Evolutionary conservation across 2,113 vertebrate species (phyloP), one percentile per base, ranked within the genome.

Genomic region (Elachura formosa): DNA sequence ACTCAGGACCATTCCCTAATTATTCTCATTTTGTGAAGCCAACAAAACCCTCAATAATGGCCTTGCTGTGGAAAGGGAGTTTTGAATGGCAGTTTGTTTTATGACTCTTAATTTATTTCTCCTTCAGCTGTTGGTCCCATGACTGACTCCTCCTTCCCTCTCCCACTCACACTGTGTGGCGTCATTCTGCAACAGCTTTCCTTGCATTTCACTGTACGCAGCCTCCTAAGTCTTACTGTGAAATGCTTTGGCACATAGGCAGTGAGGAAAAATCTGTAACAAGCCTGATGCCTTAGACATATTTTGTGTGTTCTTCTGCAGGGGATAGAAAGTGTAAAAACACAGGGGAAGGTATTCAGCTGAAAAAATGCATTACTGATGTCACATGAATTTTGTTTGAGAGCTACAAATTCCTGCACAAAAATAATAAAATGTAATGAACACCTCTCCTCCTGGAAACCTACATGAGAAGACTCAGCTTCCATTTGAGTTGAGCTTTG

Each of bases 101-200:
- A 93, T 94, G 94, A 69, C 78, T 93, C 62, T 76, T 92, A 92
- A 95, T 95, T 93, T 91, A 91, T 94, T 89, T 91, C 84, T 91
- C 67, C 78, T 85, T 80, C 78, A 77, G 71, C 83, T 90, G 75
- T n/a, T 88, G 75, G 63, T 87, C 82, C 91, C n/a, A 62, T 71
- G 87, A 69, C 59, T 77, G 89, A 77, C 84, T 96, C 46, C 84
- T 87, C 73, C 81, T 82, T 87, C 67, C 58, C 51, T 83, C 82
- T 93, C 89, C 77, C 61, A 78, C 86, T 87, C 89, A 41, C 0
- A 1, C 71, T 63, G 63, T 62, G 78, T 43, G 0, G 51, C 81
- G 55, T 69, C 56, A 8, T 73, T 91, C 87, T 84, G 48, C 75
- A 90, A 49, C 89, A 93, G 82, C 82, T 95, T 96, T 80, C 87